A percentile compares a stretch with the other conserved stretches of the same genome.
Conservation (phyloP, 2,113 vertebrate species). For the Fulica atra region DNA sequence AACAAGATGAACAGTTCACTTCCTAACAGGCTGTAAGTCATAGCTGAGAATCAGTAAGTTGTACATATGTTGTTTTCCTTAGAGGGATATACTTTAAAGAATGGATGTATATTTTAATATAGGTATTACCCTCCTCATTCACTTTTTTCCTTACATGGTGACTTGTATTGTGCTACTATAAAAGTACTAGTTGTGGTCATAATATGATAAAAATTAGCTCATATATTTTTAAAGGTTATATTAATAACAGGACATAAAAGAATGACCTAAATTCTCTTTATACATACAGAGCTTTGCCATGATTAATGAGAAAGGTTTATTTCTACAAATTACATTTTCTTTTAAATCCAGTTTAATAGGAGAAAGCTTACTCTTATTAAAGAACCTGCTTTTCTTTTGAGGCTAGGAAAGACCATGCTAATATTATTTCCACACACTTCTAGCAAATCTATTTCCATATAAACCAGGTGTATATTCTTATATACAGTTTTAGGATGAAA, state of each 20-base stretch:
- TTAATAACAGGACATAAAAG: slow-evolving; percentile 15
- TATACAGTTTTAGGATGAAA: not conserved
- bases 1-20: not conserved
- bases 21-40: not conserved
- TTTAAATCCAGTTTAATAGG: slow-evolving; percentile 23
- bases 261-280: not conserved
- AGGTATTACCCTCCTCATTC: not conserved
- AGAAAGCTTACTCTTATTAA: slow-evolving; percentile 2
- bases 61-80: not conserved
- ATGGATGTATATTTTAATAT: not conserved
- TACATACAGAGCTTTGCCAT: not conserved
- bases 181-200: not conserved
- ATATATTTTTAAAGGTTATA: slow-evolving; percentile 10
- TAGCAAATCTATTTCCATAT: not conserved
- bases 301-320: slow-evolving; percentile 33
- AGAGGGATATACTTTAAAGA: not conserved
- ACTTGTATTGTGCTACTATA: not conserved
- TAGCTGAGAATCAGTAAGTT: not conserved
- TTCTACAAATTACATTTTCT: slow-evolving; percentile 23
- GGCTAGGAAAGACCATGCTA: not conserved
- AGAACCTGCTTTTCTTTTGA: slow-evolving; percentile 18
- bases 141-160: not conserved
- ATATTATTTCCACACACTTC: not conserved
- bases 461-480: not conserved
- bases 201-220: not conserved